These are phyloP conservation scores for Drosophila robusta DNA, from an alignment of 2,888 invertebrate genomes.

Conservation along the genomic window DNA sequence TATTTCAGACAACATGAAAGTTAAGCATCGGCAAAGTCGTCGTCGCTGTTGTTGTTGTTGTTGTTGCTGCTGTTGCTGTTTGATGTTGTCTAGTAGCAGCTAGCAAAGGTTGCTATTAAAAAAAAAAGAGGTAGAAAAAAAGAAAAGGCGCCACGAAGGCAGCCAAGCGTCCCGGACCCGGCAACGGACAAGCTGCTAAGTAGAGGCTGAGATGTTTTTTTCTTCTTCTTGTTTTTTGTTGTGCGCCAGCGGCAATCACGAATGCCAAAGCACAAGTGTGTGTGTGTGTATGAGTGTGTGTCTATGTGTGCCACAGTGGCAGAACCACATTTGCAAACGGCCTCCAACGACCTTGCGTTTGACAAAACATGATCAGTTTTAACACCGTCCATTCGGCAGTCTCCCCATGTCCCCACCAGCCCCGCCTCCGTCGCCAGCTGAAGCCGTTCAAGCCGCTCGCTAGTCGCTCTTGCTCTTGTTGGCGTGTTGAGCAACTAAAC, in stretches of 20 bases:
- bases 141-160: slow-evolving; percentile 74
- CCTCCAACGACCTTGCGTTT: slow-evolving; percentile 84
- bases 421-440: neutral
- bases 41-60: slow-evolving; percentile 15
- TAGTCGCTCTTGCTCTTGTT: slow-evolving; percentile 44
- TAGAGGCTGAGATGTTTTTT: slow-evolving; percentile 49
- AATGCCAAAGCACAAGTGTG: slow-evolving; percentile 49
- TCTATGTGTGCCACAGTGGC: slow-evolving; percentile 78
- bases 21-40: slow-evolving; percentile 53
- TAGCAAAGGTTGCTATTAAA: slow-evolving; percentile 56
- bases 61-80: slow-evolving; percentile 15
- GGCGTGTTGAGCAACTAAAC: slow-evolving; percentile 61
- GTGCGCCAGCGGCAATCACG: slow-evolving; percentile 66
- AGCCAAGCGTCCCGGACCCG: slow-evolving; percentile 61
- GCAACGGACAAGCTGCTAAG: slow-evolving; percentile 62
- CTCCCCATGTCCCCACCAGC: slow-evolving; percentile 11
- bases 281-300: slow-evolving; percentile 22
- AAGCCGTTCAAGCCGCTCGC: slow-evolving; percentile 22
- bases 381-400: slow-evolving; percentile 65
- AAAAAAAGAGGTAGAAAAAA: slow-evolving; percentile 27
- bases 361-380: slow-evolving; percentile 81
- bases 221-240: slow-evolving; percentile 22
- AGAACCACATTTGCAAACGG: slow-evolving; percentile 82
- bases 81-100: slow-evolving; percentile 59
- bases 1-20: slow-evolving; percentile 76